Evolutionary conservation across 2,888 invertebrate genomes (phyloP).

Genomic region (Pachliopta kotzebuea): DNA sequence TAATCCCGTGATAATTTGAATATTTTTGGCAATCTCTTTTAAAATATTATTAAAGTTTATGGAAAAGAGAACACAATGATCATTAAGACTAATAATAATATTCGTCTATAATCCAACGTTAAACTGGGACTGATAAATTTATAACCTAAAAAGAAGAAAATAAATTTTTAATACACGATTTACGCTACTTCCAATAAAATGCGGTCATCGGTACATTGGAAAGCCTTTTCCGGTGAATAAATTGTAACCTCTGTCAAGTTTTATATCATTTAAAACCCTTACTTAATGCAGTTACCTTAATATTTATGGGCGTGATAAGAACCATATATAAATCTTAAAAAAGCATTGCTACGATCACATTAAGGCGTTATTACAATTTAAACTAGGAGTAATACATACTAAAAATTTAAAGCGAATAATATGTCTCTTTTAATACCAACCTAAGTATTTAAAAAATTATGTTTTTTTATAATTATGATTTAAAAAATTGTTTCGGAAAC

Average conservation of each 20-base stretch:
- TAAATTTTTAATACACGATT: constrained; percentile 9
- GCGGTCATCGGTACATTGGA: constrained; percentile 3
- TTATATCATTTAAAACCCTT: background rate
- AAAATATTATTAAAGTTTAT: background rate
- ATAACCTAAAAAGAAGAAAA: background rate
- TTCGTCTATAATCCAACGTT: too few relatives aligned
- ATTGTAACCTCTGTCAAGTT: constrained; percentile 6
- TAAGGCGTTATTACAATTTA: too few relatives aligned
- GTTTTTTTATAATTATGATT: too few relatives aligned
- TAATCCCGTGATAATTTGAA: background rate
- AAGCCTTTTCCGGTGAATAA: background rate
- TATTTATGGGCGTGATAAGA: background rate
- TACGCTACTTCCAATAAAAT: background rate
- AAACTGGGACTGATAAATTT: background rate
- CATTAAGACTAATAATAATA: too few relatives aligned
- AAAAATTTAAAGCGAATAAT: too few relatives aligned
- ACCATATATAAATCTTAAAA: background rate
- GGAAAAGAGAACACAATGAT: too few relatives aligned
- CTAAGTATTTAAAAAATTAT: too few relatives aligned
- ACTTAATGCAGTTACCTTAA: background rate
- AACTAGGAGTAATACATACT: too few relatives aligned
- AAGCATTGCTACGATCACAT: background rate
- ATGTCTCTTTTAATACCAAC: too few relatives aligned
- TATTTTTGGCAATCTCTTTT: background rate
- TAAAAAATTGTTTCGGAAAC: background rate